These are phyloP conservation scores for Sycophila texana DNA, from an alignment of 2,888 invertebrate genomes.

Conservation along the genomic window DNA sequence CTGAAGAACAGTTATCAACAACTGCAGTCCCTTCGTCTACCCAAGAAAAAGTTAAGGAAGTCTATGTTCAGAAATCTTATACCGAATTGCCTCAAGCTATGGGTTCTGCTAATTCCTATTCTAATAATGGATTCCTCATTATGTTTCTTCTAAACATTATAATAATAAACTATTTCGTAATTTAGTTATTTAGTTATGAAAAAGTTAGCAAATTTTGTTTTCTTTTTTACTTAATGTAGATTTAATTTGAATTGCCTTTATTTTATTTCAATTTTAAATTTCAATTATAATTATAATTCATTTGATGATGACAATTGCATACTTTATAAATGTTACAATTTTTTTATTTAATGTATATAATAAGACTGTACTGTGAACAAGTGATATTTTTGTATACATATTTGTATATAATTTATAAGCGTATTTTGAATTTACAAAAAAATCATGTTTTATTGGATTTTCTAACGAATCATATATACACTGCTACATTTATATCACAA, in stretches of 20 bases:
- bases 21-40: constrained; percentile 8
- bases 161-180: constrained; percentile 2
- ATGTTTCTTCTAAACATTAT: not conserved
- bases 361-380: not conserved
- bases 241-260: not conserved
- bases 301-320: too few relatives aligned
- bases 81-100: not conserved
- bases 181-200: not conserved
- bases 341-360: not conserved
- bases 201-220: too few relatives aligned
- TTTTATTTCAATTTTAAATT: not conserved
- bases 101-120: constrained; percentile 7
- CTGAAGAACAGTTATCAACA: constrained; percentile 10
- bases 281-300: not conserved
- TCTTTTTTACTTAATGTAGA: not conserved
- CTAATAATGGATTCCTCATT: not conserved
- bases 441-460: too few relatives aligned
- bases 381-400: not conserved
- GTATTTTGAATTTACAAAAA: too few relatives aligned
- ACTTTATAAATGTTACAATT: too few relatives aligned
- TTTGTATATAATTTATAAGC: too few relatives aligned
- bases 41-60: not conserved
- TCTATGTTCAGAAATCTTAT: not conserved
- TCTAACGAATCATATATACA: too few relatives aligned
- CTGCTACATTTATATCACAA: too few relatives aligned